Conservation (phyloP, 2,797 vertebrate species). For the Gephyroberyx darwinii region DNA sequence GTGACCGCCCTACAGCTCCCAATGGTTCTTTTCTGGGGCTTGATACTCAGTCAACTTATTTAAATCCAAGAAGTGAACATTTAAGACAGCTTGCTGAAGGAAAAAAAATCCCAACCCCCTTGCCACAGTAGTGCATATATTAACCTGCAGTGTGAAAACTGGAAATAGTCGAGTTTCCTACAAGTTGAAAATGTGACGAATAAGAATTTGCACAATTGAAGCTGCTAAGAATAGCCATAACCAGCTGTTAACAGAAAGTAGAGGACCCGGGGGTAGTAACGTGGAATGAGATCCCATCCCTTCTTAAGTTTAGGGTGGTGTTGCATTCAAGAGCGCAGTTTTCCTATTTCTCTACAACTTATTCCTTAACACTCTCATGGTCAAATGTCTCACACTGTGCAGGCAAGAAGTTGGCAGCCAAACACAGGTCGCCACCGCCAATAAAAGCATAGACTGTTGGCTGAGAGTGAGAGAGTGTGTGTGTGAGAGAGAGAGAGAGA, state of each 20-base stretch:
- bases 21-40: conserved; percentile 35
- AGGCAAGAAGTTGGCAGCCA: conserved; percentile 58
- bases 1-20: conserved; percentile 35
- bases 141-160: not conserved
- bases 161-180: not conserved
- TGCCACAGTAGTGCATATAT: not conserved
- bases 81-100: not conserved
- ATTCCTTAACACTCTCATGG: conserved; percentile 49
- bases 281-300: not conserved
- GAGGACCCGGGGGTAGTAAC: not conserved
- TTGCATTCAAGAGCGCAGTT: conserved; percentile 32
- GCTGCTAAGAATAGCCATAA: conserved; percentile 8
- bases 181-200: not conserved
- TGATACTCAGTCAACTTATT: conserved; percentile 20
- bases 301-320: not conserved
- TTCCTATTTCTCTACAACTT: conserved; percentile 37
- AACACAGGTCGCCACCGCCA: conserved; percentile 52
- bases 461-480: conserved; percentile 26
- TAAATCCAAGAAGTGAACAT: conserved; percentile 12
- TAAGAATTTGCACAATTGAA: not conserved
- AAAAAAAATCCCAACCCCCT: not conserved
- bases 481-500: conserved; percentile 24
- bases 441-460: conserved; percentile 65
- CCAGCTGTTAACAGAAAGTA: not conserved
- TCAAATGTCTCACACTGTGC: conserved; percentile 51